These are phyloP conservation scores for Dexiosoma caninum DNA, from an alignment of 2,888 invertebrate genomes.

Conservation along the genomic window DNA sequence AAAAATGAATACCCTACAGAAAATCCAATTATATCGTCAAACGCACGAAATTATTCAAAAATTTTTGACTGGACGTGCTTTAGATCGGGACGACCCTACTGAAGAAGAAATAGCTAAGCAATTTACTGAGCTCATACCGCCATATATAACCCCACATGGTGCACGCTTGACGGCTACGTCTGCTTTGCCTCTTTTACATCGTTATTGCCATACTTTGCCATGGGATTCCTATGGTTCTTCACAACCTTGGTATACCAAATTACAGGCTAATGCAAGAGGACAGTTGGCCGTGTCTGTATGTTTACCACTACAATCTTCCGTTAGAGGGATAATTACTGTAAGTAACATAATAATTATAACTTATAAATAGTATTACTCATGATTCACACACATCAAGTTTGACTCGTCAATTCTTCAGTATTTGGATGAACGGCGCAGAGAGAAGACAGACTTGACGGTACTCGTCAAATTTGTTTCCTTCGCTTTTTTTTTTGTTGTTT, in stretches of 20 bases:
- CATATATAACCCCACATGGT: slow-evolving; percentile 69
- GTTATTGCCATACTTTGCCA: slow-evolving; percentile 88
- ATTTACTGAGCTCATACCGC: slow-evolving; percentile 77
- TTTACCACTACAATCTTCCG: slow-evolving; percentile 87
- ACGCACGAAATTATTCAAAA: slow-evolving; percentile 80
- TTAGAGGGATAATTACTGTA: slow-evolving; percentile 85
- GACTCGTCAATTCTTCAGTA: too few relatives aligned
- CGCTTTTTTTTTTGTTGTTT: too few relatives aligned
- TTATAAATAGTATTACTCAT: too few relatives aligned
- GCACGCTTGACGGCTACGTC: slow-evolving; percentile 68
- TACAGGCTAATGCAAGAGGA: slow-evolving; percentile 2
- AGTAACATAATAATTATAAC: too few relatives aligned
- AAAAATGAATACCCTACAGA: slow-evolving; percentile 66
- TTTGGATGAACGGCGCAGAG: too few relatives aligned
- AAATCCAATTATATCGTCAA: slow-evolving; percentile 78
- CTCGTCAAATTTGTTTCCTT: too few relatives aligned
- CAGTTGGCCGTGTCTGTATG: slow-evolving; percentile 78
- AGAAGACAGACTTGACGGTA: too few relatives aligned
- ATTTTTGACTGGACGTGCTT: slow-evolving; percentile 81
- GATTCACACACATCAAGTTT: too few relatives aligned
- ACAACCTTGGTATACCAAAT: slow-evolving; percentile 78
- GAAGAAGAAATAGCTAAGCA: slow-evolving; percentile 80
- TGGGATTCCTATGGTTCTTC: slow-evolving; percentile 86
- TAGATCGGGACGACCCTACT: slow-evolving; percentile 80
- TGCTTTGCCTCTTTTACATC: slow-evolving; percentile 81